phyloP scores from a whole-genome alignment of 1,140 invertebrate species.

The Drosophila willistoni region DNA sequence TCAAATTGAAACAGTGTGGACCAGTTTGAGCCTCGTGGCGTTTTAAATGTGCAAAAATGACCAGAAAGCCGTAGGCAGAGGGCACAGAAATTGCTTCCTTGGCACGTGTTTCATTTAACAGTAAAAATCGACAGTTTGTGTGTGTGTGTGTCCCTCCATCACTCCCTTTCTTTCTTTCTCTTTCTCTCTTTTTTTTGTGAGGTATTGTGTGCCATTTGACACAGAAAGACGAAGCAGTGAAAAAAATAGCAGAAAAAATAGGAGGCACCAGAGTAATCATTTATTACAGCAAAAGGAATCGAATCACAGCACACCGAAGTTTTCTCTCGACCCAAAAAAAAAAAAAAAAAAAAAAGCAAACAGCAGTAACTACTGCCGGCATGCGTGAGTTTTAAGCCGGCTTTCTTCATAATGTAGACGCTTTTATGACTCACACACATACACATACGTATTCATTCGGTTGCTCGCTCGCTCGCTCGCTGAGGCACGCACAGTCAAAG shows the following conservation, averaged over 20 bases:
- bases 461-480: no score
- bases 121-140: slow-evolving; percentile 54
- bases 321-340: no score
- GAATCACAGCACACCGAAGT: slow-evolving; percentile 3
- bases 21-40: slow-evolving; percentile 48
- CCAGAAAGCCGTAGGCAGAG: slow-evolving; percentile 52
- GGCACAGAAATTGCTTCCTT: slow-evolving; percentile 77
- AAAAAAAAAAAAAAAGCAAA: not conserved
- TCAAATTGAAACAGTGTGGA: slow-evolving; percentile 64
- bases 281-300: slow-evolving; percentile 57
- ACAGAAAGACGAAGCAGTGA: slow-evolving; percentile 34
- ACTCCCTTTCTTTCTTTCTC: no score
- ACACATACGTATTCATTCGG: not conserved
- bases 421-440: slow-evolving; percentile 64
- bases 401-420: slow-evolving; percentile 61
- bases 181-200: slow-evolving; percentile 20
- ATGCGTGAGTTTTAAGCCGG: slow-evolving; percentile 74
- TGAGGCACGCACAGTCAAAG: slow-evolving; percentile 24
- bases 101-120: slow-evolving; percentile 80
- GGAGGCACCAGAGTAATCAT: slow-evolving; percentile 52
- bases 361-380: slow-evolving; percentile 41
- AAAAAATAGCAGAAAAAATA: not conserved
- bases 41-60: slow-evolving; percentile 65
- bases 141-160: not conserved
- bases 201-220: slow-evolving; percentile 60